Evolutionary conservation across 2,888 invertebrate species (phyloP), one percentile per base, ranked within the genome.

Genomic region (Drosophila anomalipes): DNA sequence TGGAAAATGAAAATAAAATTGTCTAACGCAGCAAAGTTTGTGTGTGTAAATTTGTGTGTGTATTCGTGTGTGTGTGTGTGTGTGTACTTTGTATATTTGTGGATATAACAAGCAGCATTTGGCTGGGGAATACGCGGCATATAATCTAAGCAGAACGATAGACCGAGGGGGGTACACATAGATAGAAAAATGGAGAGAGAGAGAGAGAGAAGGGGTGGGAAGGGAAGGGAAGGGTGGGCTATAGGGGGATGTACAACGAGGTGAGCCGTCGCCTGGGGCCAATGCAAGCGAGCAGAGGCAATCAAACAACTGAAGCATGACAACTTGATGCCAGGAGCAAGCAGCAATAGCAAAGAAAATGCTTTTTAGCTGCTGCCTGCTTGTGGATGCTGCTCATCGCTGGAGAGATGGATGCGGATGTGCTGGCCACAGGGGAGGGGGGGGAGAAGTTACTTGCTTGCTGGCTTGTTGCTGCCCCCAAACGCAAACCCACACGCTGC

Each of bases 291-390:
- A 83, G 85, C 88, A 82, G 79, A 88, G 89, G 88, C 87, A 88
- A 88, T 88, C 88, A 88, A 88, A 82, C 86, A 88, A 88, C 84
- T 86, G 89, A 88, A 77, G 88, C 88, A 88, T 88, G 84, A 87
- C 88, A 88, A 88, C 86, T 88, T 83, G 84, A 89, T 87, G 88
- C 89, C 88, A 86, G 87, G 74, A 86, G 89, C 89, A 89, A 86
- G 82, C 73, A 85, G 87, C 79, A 77, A 70, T 41, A 44, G 35
- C 37, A 65, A 61, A 79, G 70, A 76, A 84, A 76, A 52, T 61
- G 57, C 59, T 67, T 67, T 37, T 54, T 72, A 74, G 81, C 69
- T 72, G 76, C 57, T 72, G 49, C 54, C 19, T 32, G 54, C 54
- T 59, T 49, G 35, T 57, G 37, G 54, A 62, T 58, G 62, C 32